phyloP scores from a whole-genome alignment of 2,888 invertebrate species.

The Anagyrus pseudococci region DNA sequence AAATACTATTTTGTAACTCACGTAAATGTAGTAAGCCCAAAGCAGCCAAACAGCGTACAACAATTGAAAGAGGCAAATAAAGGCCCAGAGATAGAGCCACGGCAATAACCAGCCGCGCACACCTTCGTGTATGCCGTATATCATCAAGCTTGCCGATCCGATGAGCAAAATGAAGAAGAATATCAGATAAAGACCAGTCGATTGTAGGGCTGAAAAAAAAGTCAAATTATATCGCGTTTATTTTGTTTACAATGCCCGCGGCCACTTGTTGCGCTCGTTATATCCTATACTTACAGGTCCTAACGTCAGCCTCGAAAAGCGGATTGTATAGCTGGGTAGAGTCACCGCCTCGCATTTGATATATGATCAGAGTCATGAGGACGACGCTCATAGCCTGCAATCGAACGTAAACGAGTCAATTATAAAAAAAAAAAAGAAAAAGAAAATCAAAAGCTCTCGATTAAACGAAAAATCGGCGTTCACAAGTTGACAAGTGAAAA shows the following conservation, averaged over 20 bases:
- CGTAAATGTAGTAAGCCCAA: conserved; percentile 90
- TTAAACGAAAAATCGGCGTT: no score
- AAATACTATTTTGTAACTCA: conserved; percentile 70
- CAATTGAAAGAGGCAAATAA: conserved; percentile 77
- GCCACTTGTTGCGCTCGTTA: no score
- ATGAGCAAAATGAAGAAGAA: conserved; percentile 68
- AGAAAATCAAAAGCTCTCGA: not conserved
- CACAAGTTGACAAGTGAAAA: no score
- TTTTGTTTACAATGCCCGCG: not conserved
- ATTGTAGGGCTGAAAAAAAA: conserved; percentile 72
- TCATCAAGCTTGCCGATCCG: conserved; percentile 67
- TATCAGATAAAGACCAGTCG: conserved; percentile 72
- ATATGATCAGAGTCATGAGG: conserved; percentile 75
- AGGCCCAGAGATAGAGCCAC: conserved; percentile 75
- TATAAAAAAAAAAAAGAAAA: conserved; percentile 5
- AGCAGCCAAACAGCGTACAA: conserved; percentile 85
- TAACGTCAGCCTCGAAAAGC: conserved; percentile 85
- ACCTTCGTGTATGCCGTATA: conserved; percentile 71
- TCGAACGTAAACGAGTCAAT: not conserved
- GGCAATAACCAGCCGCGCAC: conserved; percentile 84
- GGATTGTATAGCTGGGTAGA: conserved; percentile 89
- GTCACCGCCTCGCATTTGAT: conserved; percentile 86
- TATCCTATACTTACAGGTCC: conserved; percentile 73
- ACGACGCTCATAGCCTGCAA: conserved; percentile 74
- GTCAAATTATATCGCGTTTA: not conserved